Evolutionary conservation across 2,888 invertebrate genomes (phyloP).

Genomic region (Nephrotoma guestfalica): DNA sequence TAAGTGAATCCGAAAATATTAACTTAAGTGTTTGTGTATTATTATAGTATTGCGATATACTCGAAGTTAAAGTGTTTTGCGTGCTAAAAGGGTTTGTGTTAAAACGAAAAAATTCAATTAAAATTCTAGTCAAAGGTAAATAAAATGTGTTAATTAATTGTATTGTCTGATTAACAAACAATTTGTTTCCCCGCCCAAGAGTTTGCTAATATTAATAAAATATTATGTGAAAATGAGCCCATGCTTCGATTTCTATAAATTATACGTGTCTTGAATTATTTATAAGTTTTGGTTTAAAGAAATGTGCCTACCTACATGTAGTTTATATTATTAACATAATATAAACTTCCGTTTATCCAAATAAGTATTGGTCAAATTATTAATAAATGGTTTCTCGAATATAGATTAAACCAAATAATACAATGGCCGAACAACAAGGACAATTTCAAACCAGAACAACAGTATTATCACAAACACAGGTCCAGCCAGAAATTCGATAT

Average conservation of each 20-base stretch:
- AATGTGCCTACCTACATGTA: neutral
- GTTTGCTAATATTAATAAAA: neutral
- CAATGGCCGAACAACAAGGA: slow-evolving; percentile 48
- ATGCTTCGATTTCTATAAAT: neutral
- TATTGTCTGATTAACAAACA: neutral
- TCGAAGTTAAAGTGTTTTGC: neutral
- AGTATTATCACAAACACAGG: slow-evolving; percentile 48
- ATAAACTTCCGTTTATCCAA: neutral
- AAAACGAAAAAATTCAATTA: neutral
- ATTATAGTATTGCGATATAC: neutral
- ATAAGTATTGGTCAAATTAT: neutral
- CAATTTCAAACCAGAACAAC: slow-evolving; percentile 57
- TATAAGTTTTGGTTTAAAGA: neutral
- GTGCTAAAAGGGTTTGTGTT: neutral
- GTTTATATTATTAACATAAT: no score
- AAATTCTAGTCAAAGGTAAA: neutral
- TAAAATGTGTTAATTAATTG: neutral
- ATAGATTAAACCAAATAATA: slow-evolving; percentile 11
- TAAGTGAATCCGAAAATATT: neutral
- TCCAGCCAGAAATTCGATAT: slow-evolving; percentile 59
- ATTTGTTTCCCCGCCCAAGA: neutral
- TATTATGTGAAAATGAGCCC: neutral
- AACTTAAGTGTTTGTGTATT: neutral
- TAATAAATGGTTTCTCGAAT: neutral
- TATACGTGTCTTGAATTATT: neutral